phyloP scores from a whole-genome alignment of 2,888 invertebrate genomes.

The Ormyrus rosae region DNA sequence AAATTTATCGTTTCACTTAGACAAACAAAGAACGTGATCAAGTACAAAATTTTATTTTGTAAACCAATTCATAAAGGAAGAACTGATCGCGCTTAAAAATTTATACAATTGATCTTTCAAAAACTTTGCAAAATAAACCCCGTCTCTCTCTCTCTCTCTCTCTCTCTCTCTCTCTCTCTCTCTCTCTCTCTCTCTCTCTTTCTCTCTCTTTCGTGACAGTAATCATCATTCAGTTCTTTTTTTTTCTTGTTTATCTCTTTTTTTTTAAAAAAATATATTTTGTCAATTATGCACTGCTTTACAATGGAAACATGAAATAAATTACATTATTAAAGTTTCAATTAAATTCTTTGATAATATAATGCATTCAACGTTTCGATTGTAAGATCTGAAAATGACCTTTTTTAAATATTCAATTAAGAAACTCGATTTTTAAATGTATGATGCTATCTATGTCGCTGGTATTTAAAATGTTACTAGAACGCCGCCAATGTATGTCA shows the following conservation, averaged over 20 bases:
- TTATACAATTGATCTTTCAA: conserved; percentile 28
- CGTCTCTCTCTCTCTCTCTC: not conserved
- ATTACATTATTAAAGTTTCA: conserved; percentile 46
- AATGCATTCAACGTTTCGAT: conserved; percentile 24
- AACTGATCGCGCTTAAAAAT: conserved; percentile 37
- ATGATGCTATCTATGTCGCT: conserved; percentile 27
- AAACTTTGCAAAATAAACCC: conserved; percentile 40
- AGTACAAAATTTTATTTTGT: conserved; percentile 48
- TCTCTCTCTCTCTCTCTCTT: too few species aligned
- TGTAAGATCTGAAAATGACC: conserved; percentile 38
- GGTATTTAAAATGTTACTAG: conserved; percentile 48
- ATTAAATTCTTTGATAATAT: conserved; percentile 31
- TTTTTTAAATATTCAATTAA: conserved; percentile 46
- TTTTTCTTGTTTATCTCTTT: conserved; percentile 45
- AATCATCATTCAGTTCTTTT: conserved; percentile 42
- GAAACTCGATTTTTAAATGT: conserved; percentile 48
- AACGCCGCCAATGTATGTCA: conserved; percentile 48
- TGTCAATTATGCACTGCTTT: conserved; percentile 44
- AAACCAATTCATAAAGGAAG: conserved; percentile 50
- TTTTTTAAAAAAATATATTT: conserved; percentile 57
- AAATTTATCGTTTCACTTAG: conserved; percentile 28
- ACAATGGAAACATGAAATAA: conserved; percentile 39
- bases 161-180: too few species aligned
- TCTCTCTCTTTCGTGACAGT: conserved; percentile 11
- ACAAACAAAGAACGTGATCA: conserved; percentile 43